phyloP scores from a whole-genome alignment of 2,888 invertebrate genomes.

The Sesamia inferens region DNA sequence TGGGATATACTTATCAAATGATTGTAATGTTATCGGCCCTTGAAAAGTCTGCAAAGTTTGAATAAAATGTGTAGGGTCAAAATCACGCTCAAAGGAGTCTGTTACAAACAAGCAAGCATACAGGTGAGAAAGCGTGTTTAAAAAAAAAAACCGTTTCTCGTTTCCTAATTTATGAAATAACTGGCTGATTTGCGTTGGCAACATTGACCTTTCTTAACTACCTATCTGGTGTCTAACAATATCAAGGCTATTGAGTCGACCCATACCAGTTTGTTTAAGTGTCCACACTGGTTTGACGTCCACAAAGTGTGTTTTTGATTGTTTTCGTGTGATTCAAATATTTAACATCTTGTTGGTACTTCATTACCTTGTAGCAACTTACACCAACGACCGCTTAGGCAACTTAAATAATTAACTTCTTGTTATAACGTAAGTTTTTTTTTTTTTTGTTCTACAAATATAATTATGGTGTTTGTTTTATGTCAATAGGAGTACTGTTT shows the following conservation, averaged over 20 bases:
- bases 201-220: conserved; percentile 35
- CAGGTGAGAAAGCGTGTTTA: too few species aligned
- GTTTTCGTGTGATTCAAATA: conserved; percentile 1
- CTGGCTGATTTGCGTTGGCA: conserved; percentile 10
- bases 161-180: not conserved
- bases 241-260: conserved; percentile 33
- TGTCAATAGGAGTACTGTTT: too few species aligned
- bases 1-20: too few species aligned
- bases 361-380: not conserved
- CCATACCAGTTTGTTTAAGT: conserved; percentile 15
- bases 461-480: conserved; percentile 16
- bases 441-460: conserved; percentile 15
- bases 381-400: too few species aligned
- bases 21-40: too few species aligned
- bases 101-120: too few species aligned
- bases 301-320: not conserved
- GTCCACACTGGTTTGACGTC: conserved; percentile 22
- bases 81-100: too few species aligned
- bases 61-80: too few species aligned
- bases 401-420: not conserved
- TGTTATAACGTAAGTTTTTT: conserved; percentile 18
- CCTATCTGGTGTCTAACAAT: conserved; percentile 14
- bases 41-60: too few species aligned
- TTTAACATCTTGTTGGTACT: not conserved
- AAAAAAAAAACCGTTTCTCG: too few species aligned